Evolutionary conservation across 2,797 vertebrate genomes (phyloP).

Genomic region (Melanotaenia maccullochi): DNA sequence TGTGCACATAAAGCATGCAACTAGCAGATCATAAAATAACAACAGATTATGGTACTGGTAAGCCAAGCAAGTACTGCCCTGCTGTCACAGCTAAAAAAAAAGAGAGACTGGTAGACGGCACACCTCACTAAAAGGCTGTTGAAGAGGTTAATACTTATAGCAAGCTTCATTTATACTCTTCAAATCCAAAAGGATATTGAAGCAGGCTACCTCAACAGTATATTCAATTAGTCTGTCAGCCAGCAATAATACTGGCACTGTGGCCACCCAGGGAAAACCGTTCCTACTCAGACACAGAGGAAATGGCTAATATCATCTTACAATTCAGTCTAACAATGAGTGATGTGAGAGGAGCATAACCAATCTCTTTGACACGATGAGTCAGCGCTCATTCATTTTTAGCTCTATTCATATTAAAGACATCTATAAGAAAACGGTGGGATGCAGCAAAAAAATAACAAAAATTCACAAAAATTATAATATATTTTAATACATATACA

Average conservation of each 20-base stretch:
- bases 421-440: not conserved
- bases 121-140: conserved; percentile 2
- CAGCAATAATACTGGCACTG: conserved; percentile 52
- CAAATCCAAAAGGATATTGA: conserved; percentile 32
- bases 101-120: not conserved
- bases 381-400: conserved; percentile 4
- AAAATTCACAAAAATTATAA: not conserved
- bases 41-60: conserved; percentile 12
- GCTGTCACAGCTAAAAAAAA: not conserved
- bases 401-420: not conserved
- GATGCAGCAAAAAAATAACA: not conserved
- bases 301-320: conserved; percentile 61
- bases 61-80: conserved; percentile 1
- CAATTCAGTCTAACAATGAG: conserved; percentile 51
- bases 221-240: conserved; percentile 52
- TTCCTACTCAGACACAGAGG: conserved; percentile 61
- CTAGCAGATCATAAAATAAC: conserved; percentile 15
- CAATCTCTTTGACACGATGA: conserved; percentile 18
- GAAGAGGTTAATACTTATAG: conserved; percentile 23
- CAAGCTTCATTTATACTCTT: conserved; percentile 12
- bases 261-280: conserved; percentile 46
- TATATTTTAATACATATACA: too few relatives aligned
- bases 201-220: conserved; percentile 32
- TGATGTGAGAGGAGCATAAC: conserved; percentile 15
- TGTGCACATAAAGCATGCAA: conserved; percentile 11